phyloP scores from a whole-genome alignment of 2,797 vertebrate species.

The Etheostoma perlongum region DNA sequence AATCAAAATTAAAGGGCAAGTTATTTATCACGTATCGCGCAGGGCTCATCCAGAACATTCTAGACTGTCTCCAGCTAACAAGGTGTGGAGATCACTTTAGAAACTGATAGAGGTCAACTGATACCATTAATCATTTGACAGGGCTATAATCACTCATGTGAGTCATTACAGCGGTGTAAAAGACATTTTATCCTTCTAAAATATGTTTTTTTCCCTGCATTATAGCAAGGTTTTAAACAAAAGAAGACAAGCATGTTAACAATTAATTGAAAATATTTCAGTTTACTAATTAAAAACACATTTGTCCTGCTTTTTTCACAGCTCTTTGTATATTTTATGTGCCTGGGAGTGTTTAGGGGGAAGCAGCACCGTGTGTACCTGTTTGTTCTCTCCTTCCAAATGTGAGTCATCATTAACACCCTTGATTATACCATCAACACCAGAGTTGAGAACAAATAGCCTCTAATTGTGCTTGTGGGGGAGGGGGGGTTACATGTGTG shows the following conservation, averaged over 20 bases:
- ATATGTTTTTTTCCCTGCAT: background rate
- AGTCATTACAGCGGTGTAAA: background rate
- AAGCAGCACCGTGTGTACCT: conserved; percentile 34
- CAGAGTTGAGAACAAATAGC: conserved; percentile 82
- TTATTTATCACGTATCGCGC: conserved; percentile 17
- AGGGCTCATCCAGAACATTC: background rate
- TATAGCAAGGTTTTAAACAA: background rate
- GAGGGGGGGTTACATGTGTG: background rate
- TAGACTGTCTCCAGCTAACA: conserved; percentile 49
- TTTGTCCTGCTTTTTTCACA: background rate
- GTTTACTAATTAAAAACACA: background rate
- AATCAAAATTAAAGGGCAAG: conserved; percentile 12
- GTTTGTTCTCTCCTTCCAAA: conserved; percentile 77
- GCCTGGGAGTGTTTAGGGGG: background rate
- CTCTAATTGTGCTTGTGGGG: conserved; percentile 58
- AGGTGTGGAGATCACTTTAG: conserved; percentile 41
- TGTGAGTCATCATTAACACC: conserved; percentile 81
- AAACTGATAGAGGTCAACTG: conserved; percentile 44
- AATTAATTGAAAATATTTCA: background rate
- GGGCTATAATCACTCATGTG: conserved; percentile 17
- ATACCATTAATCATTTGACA: conserved; percentile 40
- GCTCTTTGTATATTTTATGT: background rate
- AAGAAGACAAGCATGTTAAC: background rate
- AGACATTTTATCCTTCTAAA: background rate
- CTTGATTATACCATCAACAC: conserved; percentile 68